Base-by-base conservation (phyloP, 2,797 vertebrate genomes). In the Leptodactylus fallax region DNA sequence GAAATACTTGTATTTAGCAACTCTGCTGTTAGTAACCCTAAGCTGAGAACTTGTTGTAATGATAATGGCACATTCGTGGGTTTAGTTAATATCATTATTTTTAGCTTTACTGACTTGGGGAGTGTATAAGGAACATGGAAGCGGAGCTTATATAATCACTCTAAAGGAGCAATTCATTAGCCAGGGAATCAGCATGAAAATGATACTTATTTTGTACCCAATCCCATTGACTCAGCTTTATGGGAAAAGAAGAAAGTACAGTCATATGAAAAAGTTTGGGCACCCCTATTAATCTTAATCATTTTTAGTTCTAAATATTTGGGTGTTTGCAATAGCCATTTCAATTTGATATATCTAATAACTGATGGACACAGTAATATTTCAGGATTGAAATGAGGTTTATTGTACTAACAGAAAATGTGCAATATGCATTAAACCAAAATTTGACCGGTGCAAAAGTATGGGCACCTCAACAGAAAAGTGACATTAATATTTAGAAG, bases 1-100 rank as follows among this genome's bases (percentile, higher is more conserved):
- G 87, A 92, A 95, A 93, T 90, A 92, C 93, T 92, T 93, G 93
- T 94, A 93, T 95, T 94, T 94, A 93, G 94, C 93, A 94, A 94
- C 90, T 90, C 92, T 93, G 93, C 93, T 94, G 93, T 91, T 91
- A 93, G 90, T 89, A 91, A 93, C 93, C 90, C 65, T 87, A 90
- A 92, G 94, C 92, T 90, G 76, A 16, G 91, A 91, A 90, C 67
- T 81, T 87, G 83, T 91, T 79, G 91, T 91, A 91, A 0, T n/a
- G 86, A 89, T 78, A 82, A 82, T 81, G 55, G 69, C n/a, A 58
- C 71, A 74, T 85, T 85, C 55, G 86, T 72, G 65, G 65, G 65
- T 60, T 71, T 53, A 51, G 53, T 23, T 85, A 45, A 67, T 80
- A 81, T 80, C 5, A 69, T 81, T 81, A 25, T 71, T 55, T 80